Evolutionary conservation across 92 coral and sea anemone species (phyloP), one percentile per base, ranked within the genome.

Genomic region (Phenganax subtilis): DNA sequence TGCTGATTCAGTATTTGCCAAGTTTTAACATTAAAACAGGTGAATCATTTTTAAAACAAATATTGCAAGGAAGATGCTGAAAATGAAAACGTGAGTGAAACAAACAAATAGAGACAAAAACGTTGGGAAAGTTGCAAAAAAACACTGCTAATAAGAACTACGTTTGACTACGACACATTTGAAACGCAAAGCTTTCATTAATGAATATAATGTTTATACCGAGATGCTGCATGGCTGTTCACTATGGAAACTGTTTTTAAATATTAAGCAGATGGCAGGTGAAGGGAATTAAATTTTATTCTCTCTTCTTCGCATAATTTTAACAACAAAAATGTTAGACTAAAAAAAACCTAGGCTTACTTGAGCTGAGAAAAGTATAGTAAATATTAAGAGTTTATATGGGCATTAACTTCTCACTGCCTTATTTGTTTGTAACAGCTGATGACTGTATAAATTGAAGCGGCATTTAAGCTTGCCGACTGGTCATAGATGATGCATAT

Each of bases 241-340:
- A 37, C 73, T 52, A 68, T 68, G 73, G 73, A 68, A 68, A 68
- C 73, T 30, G 47, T 37, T 12, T 68, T 68, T 68, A 68, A 68
- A 68, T 68, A 29, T 68, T 68, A n/a, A 29, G 73, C 73, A 68
- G 73, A 53, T 68, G 73, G 53, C 37, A 37, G 5, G 3, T 37
- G 47, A 37, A 20, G 47, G 9, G 25, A 66, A 66, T 66, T 68
- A 3, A 68, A 68, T 68, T 68, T 68, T 27, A 52, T 17, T 37
- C 31, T 29, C 31, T 68, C 14, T 68, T 68, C 16, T 37, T 68
- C 17, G 11, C 73, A 68, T 12, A 37, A 37, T 5, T 37, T 64
- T 68, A 52, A 68, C 73, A 68, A 7, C n/a, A 68, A 20, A 68
- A 68, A 68, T 29, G 53, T 68, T 68, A 20, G 47, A 37, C 47